Evolutionary conservation across 2,113 vertebrate species (phyloP), one percentile per base, ranked within the genome.

Genomic region (Agapornis roseicollis): DNA sequence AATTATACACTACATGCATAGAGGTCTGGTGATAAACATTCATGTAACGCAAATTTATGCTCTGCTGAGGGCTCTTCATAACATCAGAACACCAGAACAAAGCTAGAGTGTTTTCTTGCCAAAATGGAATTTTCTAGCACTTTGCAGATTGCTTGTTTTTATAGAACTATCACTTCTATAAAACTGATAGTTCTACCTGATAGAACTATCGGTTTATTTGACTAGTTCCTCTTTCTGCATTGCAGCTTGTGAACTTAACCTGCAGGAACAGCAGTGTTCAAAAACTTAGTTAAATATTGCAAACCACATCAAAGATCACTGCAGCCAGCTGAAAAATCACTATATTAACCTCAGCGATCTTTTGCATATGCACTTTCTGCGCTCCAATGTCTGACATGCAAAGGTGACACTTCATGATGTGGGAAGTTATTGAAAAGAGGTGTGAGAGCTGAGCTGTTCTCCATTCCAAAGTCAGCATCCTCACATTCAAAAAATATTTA

Each of bases 41-140:
- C 6, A 3, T 13, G 15, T 69, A 53, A 81, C 31, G 39, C 39
- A 46, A 61, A 93, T 92, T 53, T 66, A 76, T 24, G 37, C 29
- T 72, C 49, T 87, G 28, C 29, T 73, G 65, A 94, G 73, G 47
- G 61, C 56, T 80, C 58, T 78, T 70, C 88, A 56, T 69, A 87
- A 68, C 53, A 53, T 61, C 69, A 13, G 31, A 82, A 90, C 63
- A 86, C 31, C 37, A 52, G 42, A 70, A 78, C 69, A 94, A 91
- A 96, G 74, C 80, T 94, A 79, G 39, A 96, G 47, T 74, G 73
- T 72, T 92, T 93, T 37, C 77, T 73, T 81, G 84, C 70, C 80
- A 89, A 91, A 94, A 79, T 27, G 41, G 77, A 70, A 81, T 92
- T 95, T 90, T 90, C 64, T 89, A 85, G 65, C 61, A n/a, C 83